These are phyloP conservation scores for Lasaia peninsularis DNA, from an alignment of 1,140 invertebrate genomes.

Conservation along the genomic window DNA sequence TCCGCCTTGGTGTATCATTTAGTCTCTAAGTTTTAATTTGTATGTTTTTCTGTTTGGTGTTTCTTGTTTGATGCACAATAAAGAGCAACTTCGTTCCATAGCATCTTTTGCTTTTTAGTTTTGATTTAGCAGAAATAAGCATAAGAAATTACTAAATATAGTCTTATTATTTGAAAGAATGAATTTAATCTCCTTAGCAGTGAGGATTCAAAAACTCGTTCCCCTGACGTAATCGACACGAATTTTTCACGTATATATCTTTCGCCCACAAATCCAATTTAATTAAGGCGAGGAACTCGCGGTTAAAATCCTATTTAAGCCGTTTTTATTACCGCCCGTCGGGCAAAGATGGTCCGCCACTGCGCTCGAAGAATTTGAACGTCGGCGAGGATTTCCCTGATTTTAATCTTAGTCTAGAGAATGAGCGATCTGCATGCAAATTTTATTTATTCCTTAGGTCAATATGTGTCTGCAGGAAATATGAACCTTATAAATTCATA, in stretches of 20 bases:
- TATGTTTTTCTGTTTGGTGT: too few relatives aligned
- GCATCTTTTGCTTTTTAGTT: too few relatives aligned
- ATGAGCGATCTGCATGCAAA: constrained; percentile 67
- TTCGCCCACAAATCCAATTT: constrained; percentile 76
- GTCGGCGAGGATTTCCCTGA: constrained; percentile 59
- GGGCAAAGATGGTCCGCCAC: constrained; percentile 69
- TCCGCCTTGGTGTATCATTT: too few relatives aligned
- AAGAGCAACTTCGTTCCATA: too few relatives aligned
- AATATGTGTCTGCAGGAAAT: constrained; percentile 6
- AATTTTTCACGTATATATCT: constrained; percentile 75
- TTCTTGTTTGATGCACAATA: too few relatives aligned
- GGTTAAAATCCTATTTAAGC: constrained; percentile 77
- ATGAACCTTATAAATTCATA: neutral
- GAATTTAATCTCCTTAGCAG: constrained; percentile 56
- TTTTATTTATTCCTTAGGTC: constrained; percentile 46
- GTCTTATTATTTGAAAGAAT: constrained; percentile 20
- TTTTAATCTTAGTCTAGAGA: constrained; percentile 65
- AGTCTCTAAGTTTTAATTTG: too few relatives aligned
- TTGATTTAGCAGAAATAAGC: constrained; percentile 32
- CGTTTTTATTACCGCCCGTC: constrained; percentile 74
- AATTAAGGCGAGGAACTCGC: constrained; percentile 75
- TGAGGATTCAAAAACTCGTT: constrained; percentile 53
- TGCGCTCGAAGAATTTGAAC: constrained; percentile 68
- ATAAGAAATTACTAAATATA: neutral
- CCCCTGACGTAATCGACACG: constrained; percentile 64